Base-by-base conservation (phyloP, 2,888 invertebrate genomes). In the Calameuta idolon region DNA sequence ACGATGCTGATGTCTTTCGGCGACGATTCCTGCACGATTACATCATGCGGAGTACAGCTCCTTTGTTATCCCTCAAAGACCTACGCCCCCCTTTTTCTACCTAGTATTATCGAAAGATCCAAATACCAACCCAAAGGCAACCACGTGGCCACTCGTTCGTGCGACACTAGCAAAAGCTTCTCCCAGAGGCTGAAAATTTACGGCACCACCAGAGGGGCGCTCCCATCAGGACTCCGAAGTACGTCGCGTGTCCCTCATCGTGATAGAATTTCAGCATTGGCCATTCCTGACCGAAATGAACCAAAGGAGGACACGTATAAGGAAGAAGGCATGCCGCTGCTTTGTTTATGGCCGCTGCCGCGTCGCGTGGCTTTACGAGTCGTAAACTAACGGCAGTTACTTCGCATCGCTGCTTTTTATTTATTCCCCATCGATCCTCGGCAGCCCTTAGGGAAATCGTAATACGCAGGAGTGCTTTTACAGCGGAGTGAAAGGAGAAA, bases 371-470 rank as follows among this genome's bases (percentile, higher is more conserved):
- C 33, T 83, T 84, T 78, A 81, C 81, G 82, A 79, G 77, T 80
- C 30, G 71, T 76, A 79, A 79, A 79, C 79, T 73, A 80, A 80
- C 79, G 80, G 83, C 84, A 79, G 78, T 80, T 81, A 69, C 79
- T 55, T 23, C 23, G 55, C 55, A 23, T 71, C 75, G 69, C 34
- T 76, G 79, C 84, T 77, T 79, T 79, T 73, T 73, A 77, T 83
- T 83, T 82, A 83, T 83, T 79, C 78, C 73, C 75, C 78, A 81
- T 82, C 84, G 78, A 83, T 81, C 84, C 73, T 73, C 69, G 71
- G 40, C 55, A 37, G 77, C 68, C 74, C 69, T 35, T 15, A 33
- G 75, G 68, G 34, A 33, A 69, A 35, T 12, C n/a, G 69, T 79
- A 73, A 69, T 73, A 79, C 79, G 79, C 79, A 69, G 75, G 75